Conservation (phyloP, 2,888 invertebrate species). For the Caenorhabditis uteleia region DNA sequence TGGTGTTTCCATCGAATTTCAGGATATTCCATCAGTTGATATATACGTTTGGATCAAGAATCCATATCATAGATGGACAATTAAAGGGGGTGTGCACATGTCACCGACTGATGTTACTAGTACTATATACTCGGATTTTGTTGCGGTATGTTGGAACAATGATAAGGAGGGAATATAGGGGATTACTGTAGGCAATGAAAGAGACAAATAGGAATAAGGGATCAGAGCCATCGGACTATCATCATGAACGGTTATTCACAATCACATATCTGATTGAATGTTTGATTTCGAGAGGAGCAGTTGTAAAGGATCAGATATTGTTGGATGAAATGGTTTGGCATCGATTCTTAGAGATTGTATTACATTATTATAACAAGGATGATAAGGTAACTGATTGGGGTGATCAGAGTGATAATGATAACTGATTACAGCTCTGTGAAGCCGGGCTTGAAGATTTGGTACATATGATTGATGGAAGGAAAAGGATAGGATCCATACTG, state of each 20-base stretch:
- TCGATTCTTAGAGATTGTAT: slow-evolving; percentile 35
- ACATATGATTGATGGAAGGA: slow-evolving; percentile 45
- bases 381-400: slow-evolving; percentile 14
- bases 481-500: slow-evolving; percentile 37
- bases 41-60: slow-evolving; percentile 32
- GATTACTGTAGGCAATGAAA: no score
- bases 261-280: slow-evolving; percentile 54
- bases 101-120: no score
- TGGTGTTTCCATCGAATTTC: slow-evolving; percentile 49
- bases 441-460: slow-evolving; percentile 42
- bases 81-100: background rate
- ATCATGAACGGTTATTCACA: slow-evolving; percentile 32
- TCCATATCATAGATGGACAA: slow-evolving; percentile 37
- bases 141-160: no score
- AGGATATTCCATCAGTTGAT: slow-evolving; percentile 30
- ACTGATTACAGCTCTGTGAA: no score
- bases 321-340: slow-evolving; percentile 27
- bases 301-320: slow-evolving; percentile 54
- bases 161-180: no score
- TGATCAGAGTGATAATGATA: no score
- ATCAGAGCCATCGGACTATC: slow-evolving; percentile 19
- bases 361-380: slow-evolving; percentile 31
- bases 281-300: slow-evolving; percentile 50
- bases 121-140: no score
- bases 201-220: no score